Evolutionary conservation across 2,888 invertebrate species (phyloP).

Genomic region (Cheiracanthium punctorium): DNA sequence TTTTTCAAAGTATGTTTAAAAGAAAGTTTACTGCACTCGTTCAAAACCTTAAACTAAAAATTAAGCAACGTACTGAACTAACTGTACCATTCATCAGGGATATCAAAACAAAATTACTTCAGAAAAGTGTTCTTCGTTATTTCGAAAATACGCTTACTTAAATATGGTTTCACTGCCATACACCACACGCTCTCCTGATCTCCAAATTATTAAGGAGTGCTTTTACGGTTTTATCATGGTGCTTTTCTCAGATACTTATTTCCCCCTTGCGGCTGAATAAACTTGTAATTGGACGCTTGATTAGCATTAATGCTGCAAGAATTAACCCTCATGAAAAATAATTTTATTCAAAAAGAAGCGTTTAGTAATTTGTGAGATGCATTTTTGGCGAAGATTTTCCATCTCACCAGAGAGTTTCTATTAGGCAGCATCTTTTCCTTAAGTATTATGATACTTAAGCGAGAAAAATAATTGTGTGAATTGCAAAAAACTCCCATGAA

Average conservation of each 20-base stretch:
- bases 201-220: background rate
- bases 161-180: too few relatives aligned
- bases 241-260: constrained; percentile 6
- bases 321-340: background rate
- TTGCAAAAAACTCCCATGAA: background rate
- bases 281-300: constrained; percentile 33
- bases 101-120: too few relatives aligned
- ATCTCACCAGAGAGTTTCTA: constrained; percentile 3
- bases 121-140: too few relatives aligned
- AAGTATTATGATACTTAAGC: background rate
- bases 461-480: background rate
- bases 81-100: too few relatives aligned
- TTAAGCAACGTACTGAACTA: too few relatives aligned
- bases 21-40: too few relatives aligned
- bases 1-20: too few relatives aligned
- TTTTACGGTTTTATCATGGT: background rate
- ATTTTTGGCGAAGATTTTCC: constrained; percentile 9
- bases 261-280: background rate
- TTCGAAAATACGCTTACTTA: too few relatives aligned
- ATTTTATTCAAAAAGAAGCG: constrained; percentile 3
- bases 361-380: background rate
- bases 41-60: too few relatives aligned
- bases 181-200: too few relatives aligned
- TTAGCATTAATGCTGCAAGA: constrained; percentile 28
- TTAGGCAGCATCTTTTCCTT: background rate